phyloP scores from a whole-genome alignment of 2,888 invertebrate genomes.

The Phragmatobia fuliginosa region DNA sequence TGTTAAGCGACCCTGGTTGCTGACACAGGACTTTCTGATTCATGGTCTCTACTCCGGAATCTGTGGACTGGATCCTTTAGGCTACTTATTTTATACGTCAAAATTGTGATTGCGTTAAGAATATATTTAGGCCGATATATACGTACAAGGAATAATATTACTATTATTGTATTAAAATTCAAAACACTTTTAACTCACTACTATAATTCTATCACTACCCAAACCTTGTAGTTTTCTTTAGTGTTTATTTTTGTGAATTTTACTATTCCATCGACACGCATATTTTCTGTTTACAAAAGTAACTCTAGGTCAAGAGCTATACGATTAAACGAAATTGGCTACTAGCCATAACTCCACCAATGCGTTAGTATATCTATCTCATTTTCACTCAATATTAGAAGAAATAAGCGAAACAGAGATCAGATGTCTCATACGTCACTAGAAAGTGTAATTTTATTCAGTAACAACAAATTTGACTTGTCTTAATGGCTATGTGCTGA shows the following conservation, averaged over 20 bases:
- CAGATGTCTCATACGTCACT: conserved; percentile 36
- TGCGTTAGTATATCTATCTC: conserved; percentile 40
- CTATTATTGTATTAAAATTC: too few relatives aligned
- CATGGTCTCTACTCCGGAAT: too few relatives aligned
- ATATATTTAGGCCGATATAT: too few relatives aligned
- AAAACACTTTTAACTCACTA: too few relatives aligned
- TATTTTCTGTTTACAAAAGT: conserved; percentile 63
- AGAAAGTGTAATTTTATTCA: conserved; percentile 46
- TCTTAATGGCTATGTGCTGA: conserved; percentile 35
- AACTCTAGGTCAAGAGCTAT: conserved; percentile 78
- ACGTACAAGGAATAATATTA: too few relatives aligned
- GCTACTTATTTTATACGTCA: too few relatives aligned
- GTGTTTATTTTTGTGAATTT: conserved; percentile 47
- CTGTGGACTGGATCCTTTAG: too few relatives aligned
- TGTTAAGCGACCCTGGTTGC: too few relatives aligned
- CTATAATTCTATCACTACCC: not conserved
- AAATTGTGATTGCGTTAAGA: too few relatives aligned
- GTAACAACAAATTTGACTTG: conserved; percentile 39
- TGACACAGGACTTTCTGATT: too few relatives aligned
- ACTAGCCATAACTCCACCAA: conserved; percentile 55
- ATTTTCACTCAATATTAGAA: conserved; percentile 27
- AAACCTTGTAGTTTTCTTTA: conserved; percentile 27
- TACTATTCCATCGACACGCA: conserved; percentile 50
- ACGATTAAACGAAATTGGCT: conserved; percentile 66
- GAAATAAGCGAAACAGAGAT: conserved; percentile 28